These are phyloP conservation scores for Nesogale talazaci DNA, from an alignment of 2,113 vertebrate species.

Conservation along the genomic window DNA sequence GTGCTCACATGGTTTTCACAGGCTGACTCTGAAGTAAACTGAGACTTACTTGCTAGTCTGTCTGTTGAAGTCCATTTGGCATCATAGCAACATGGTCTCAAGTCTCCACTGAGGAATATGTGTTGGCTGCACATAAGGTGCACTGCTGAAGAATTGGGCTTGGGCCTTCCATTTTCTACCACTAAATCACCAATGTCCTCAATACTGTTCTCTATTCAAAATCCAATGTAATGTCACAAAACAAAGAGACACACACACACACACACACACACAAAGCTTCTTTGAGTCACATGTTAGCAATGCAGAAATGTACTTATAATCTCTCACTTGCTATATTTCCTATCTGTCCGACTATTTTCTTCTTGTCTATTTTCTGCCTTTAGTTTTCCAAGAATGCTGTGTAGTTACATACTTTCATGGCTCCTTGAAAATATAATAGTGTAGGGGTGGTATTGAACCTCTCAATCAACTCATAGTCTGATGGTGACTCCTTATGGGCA, in stretches of 20 bases:
- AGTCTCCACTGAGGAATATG: not conserved
- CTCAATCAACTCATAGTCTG: too few relatives aligned
- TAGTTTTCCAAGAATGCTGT: not conserved
- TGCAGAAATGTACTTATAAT: rapidly evolving
- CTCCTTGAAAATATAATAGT: too few relatives aligned
- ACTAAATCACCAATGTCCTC: not conserved
- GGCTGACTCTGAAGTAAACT: not conserved
- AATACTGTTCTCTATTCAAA: not conserved
- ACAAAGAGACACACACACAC: too few relatives aligned
- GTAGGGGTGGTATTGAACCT: too few relatives aligned
- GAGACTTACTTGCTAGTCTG: not conserved
- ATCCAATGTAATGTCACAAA: not conserved
- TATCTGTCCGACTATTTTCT: not conserved
- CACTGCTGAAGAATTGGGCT: not conserved
- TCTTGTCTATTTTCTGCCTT: not conserved
- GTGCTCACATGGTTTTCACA: not conserved
- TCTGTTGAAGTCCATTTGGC: not conserved
- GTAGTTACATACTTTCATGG: too few relatives aligned
- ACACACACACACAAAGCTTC: too few relatives aligned
- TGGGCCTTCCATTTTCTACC: not conserved
- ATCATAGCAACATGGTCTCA: not conserved
- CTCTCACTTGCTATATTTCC: not conserved
- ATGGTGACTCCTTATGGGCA: too few relatives aligned
- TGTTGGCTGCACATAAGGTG: not conserved
- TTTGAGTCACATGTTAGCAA: not conserved